Evolutionary conservation across 2,797 vertebrate species (phyloP).

Genomic region (Lepilemur ruficaudatus): DNA sequence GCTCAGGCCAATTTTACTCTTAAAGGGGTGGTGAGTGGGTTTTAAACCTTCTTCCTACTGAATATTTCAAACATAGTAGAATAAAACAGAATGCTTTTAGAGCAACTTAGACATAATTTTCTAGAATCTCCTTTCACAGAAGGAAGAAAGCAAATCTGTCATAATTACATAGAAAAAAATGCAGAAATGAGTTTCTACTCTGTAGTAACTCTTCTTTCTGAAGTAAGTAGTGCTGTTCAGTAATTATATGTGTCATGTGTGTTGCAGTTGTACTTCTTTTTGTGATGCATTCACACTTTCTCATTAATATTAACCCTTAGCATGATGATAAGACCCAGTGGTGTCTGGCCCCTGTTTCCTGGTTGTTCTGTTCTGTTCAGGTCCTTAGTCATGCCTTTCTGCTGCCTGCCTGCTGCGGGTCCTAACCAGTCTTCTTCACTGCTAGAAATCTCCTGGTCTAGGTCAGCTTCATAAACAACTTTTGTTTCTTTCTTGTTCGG

Average conservation of each 20-base stretch:
- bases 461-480: neutral
- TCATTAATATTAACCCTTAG: neutral
- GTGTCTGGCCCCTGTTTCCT: neutral
- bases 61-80: slow-evolving; percentile 37
- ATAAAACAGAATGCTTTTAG: slow-evolving; percentile 24
- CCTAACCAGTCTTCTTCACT: neutral
- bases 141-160: slow-evolving; percentile 26
- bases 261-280: neutral
- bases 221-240: neutral
- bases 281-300: neutral
- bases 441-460: neutral
- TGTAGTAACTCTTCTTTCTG: slow-evolving; percentile 11
- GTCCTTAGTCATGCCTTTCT: neutral
- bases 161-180: slow-evolving; percentile 10
- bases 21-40: neutral
- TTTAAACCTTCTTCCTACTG: neutral
- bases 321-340: neutral
- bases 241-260: neutral
- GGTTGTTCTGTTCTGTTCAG: neutral
- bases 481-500: neutral
- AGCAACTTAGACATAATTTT: slow-evolving; percentile 29
- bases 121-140: neutral
- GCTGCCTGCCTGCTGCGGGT: neutral
- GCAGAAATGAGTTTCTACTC: neutral
- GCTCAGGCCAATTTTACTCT: neutral